These are phyloP conservation scores for Hippocampus mohnikei DNA, from an alignment of 2,113 vertebrate genomes.

Conservation along the genomic window DNA sequence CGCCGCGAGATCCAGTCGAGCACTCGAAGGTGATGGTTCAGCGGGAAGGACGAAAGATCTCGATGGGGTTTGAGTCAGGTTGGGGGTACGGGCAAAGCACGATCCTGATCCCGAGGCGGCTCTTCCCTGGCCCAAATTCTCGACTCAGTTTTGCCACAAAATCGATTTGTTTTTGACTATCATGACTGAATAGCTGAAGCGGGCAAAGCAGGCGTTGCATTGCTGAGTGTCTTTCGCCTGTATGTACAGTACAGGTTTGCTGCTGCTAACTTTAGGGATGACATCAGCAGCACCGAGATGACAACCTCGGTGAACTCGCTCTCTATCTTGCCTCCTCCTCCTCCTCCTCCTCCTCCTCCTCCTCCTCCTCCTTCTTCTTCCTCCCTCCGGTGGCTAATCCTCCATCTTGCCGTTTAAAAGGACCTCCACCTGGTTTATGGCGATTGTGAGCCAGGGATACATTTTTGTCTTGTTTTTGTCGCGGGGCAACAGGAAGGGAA, in stretches of 20 bases:
- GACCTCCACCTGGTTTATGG: neutral
- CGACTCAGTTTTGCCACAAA: no score
- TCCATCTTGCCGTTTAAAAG: neutral
- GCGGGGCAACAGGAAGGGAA: slow-evolving; percentile 45
- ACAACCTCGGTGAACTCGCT: slow-evolving; percentile 70
- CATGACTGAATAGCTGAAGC: no score
- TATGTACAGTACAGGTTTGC: slow-evolving; percentile 39
- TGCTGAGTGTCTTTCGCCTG: neutral
- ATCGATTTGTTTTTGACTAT: no score
- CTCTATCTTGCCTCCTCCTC: slow-evolving; percentile 9
- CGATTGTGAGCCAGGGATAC: no score
- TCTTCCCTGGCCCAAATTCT: no score
- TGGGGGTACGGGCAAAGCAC: slow-evolving; percentile 15
- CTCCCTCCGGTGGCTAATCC: neutral
- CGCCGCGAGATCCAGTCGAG: no score
- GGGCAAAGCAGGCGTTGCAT: neutral
- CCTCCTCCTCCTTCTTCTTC: neutral
- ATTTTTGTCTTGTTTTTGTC: slow-evolving; percentile 1
- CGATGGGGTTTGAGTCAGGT: no score
- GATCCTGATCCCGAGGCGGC: slow-evolving; percentile 8
- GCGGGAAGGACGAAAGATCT: slow-evolving; percentile 24
- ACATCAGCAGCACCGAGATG: slow-evolving; percentile 84
- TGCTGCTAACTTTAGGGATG: slow-evolving; percentile 90
- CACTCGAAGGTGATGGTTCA: slow-evolving; percentile 33
- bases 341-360: neutral